Conservation (phyloP, 2,888 invertebrate genomes). For the Synergus umbraculus region DNA sequence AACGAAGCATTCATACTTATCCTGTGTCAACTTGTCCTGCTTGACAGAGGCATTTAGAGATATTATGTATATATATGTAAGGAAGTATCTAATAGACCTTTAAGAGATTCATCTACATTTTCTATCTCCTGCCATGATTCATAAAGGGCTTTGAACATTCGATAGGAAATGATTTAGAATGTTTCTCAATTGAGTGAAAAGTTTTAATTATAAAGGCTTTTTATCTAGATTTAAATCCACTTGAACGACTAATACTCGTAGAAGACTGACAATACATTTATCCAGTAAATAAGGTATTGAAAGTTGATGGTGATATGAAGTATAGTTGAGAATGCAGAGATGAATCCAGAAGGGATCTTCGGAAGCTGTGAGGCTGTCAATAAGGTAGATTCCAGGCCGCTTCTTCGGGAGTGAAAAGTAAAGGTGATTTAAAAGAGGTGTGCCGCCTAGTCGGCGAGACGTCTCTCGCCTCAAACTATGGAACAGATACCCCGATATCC, state of each 20-base stretch:
- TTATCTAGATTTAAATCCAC: neutral
- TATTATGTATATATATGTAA: constrained; percentile 22
- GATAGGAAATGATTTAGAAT: neutral
- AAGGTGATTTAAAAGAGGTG: constrained; percentile 61
- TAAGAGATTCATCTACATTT: constrained; percentile 43
- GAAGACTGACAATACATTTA: neutral
- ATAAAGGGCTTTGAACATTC: neutral
- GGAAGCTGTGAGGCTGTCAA: constrained; percentile 70
- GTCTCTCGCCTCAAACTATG: constrained; percentile 39
- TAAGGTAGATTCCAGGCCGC: constrained; percentile 65
- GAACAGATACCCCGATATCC: constrained; percentile 30
- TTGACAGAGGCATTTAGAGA: constrained; percentile 51
- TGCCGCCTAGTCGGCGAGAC: constrained; percentile 55
- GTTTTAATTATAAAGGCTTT: too few species aligned
- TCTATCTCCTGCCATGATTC: constrained; percentile 10
- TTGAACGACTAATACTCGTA: neutral
- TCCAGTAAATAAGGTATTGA: neutral
- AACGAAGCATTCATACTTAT: constrained; percentile 66
- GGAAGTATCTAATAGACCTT: constrained; percentile 31
- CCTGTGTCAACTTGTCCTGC: constrained; percentile 53
- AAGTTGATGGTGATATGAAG: neutral
- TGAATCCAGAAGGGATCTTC: constrained; percentile 59
- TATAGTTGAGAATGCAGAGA: neutral
- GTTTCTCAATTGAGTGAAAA: too few species aligned
- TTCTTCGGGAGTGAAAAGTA: constrained; percentile 61